Percentiles rank a stretch among this genome's conserved stretches.
These are phyloP conservation scores for Athrips mouffetella DNA, from an alignment of 2,888 invertebrate species.

Conservation along the genomic window DNA sequence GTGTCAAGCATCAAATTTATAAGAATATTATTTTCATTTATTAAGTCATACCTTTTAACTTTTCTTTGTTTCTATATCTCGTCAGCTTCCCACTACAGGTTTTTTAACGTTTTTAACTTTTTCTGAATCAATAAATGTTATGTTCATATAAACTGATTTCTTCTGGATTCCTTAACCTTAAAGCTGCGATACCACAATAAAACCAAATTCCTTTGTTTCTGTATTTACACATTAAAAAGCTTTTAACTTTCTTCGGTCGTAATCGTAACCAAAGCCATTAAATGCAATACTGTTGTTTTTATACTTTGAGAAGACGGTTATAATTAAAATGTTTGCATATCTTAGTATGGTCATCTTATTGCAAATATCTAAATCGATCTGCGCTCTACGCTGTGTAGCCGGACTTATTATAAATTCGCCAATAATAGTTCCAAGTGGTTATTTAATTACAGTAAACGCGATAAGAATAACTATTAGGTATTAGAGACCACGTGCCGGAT, in stretches of 20 bases:
- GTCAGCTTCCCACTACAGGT: too few species aligned
- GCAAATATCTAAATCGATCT: background rate
- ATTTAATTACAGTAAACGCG: conserved; percentile 8
- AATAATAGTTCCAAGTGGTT: conserved; percentile 2
- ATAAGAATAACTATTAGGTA: conserved; percentile 13
- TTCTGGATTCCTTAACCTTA: too few species aligned
- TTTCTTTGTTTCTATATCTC: too few species aligned
- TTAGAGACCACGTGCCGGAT: conserved; percentile 16
- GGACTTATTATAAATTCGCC: conserved; percentile 1
- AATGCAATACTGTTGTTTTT: too few species aligned
- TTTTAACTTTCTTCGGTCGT: conserved; percentile 6
- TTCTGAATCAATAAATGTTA: too few species aligned
- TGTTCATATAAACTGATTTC: too few species aligned
- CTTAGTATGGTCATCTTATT: background rate
- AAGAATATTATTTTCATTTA: too few species aligned
- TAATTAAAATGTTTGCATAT: too few species aligned
- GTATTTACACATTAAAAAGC: conserved; percentile 1
- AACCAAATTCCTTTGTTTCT: conserved; percentile 2
- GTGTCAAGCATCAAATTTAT: too few species aligned
- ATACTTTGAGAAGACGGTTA: too few species aligned
- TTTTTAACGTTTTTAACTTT: too few species aligned
- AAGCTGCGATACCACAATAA: background rate
- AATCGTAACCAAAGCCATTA: background rate
- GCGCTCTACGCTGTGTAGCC: background rate
- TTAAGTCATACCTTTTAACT: too few species aligned